Evolutionary conservation across 1,140 invertebrate genomes (phyloP), one percentile per base, ranked within the genome.

Genomic region (Druon quercuslanigerum): DNA sequence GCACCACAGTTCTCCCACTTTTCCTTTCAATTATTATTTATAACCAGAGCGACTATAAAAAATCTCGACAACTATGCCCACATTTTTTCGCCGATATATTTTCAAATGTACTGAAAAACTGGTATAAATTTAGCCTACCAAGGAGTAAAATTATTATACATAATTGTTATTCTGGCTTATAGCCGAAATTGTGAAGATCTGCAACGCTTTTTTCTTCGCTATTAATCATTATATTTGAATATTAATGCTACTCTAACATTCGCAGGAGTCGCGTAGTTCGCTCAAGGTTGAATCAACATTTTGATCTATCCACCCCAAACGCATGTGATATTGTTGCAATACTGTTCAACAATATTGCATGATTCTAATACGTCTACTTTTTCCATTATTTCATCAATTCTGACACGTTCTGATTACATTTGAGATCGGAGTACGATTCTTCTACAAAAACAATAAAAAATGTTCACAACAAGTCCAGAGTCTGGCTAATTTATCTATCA

Each of bases 51-150:
- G 40, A 46, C 40, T 46, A 46, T 46, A 9, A 11, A 46, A 46
- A 46, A 46, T 46, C 8, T 46, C 9, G 40, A 46, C 40, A 46
- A 46, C 12, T 19, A 50, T 50, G 56, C 17, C 25, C 33, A 46
- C 40, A 46, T 50, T 33, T 57, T 74, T 60, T 71, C 74, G 46
- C 46, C 66, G 74, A 76, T 66, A 71, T 76, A 50, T 71, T 74
- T 54, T n/a, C 13, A 74, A 46, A 54, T 74, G 73, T 46, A 46
- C 73, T 74, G 73, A 57, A 74, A 74, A 74, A 72, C 40, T 66
- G 73, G 73, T 74, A 74, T 33, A 74, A 74, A 74, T 74, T 46
- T 74, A 74, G 50, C 52, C 54, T 74, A 60, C 52, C 8, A 46
- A 52, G 54, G 73, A 33, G 25, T 66, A 25, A 46, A 12, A 40